Base-by-base conservation (phyloP, 2,113 vertebrate species). In the Podocnemis expansa region DNA sequence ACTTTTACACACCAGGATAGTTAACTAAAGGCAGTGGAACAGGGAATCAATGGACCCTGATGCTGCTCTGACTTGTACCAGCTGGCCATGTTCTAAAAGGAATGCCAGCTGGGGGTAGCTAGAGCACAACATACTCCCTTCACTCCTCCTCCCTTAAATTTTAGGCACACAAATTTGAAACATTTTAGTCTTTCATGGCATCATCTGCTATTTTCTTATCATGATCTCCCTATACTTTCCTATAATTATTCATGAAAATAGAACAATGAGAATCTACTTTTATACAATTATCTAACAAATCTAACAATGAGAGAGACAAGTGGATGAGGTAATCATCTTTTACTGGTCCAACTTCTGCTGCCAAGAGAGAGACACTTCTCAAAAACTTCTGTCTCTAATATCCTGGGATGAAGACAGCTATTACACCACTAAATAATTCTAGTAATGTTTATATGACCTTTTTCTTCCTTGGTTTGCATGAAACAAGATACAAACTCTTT, bases 91-190 rank as follows among this genome's bases (percentile, higher is more conserved):
- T n/a, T 73, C 21, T 10, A 43, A 22, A 73, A 41, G n/a, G 56
- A 10, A 73, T 22, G n/a, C 8, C 63, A 70, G n/a, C 17, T 38
- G n/a, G 56, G 16, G 31, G n/a, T 34, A 79, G 78, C 31, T 34
- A 51, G 47, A n/a, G 49, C 34, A 21, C 17, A 21, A 49, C 49
- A 31, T 25, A 11, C 3, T 24, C 34, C 78, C 5, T 8, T 10
- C 10, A 31, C 10, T 31, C 21, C 75, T 5, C 49, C 78, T 52
- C 49, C 8, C n/a, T 4, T 70, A 70, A 60, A 70, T 8, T 70
- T 41, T 41, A 73, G 38, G 21, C 6, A n/a, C 73, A 41, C 81
- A 92, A 56, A 2, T 0, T 0, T 27, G 5, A 17, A 89, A 31
- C 9, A 3, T 52, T 75, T 80, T 51, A 1, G 2, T 38, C 3